Conservation (phyloP, 2,113 vertebrate genomes). For the Neolamprologus devosi region DNA sequence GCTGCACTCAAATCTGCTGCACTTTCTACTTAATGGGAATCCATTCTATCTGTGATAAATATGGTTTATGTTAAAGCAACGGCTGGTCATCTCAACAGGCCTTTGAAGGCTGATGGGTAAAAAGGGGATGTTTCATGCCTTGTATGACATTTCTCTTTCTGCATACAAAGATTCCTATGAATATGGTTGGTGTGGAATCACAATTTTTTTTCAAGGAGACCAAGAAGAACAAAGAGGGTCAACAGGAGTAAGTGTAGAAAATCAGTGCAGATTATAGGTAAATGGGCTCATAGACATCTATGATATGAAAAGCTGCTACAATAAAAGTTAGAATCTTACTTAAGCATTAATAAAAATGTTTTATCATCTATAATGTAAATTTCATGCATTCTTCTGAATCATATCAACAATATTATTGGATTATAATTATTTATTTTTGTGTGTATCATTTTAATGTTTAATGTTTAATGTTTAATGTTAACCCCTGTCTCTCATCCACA, state of each 20-base stretch:
- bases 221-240: accelerated
- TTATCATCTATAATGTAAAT: not conserved
- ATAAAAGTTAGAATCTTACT: accelerated
- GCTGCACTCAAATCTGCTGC: not conserved
- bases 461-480: too few relatives aligned
- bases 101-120: not conserved
- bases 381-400: not conserved
- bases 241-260: not conserved
- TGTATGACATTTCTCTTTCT: not conserved
- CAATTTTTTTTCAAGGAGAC: not conserved
- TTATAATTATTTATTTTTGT: not conserved
- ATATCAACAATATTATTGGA: not conserved
- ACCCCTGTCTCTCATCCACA: too few relatives aligned
- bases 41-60: not conserved
- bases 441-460: accelerated
- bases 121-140: not conserved
- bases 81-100: not conserved
- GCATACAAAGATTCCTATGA: not conserved
- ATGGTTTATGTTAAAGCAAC: not conserved
- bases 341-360: not conserved
- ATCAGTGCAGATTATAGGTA: accelerated
- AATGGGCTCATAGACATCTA: accelerated
- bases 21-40: accelerated
- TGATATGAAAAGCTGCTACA: not conserved
- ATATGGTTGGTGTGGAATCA: not conserved